Base-by-base conservation (phyloP, 2,888 invertebrate genomes). In the Lepas anatifera region DNA sequence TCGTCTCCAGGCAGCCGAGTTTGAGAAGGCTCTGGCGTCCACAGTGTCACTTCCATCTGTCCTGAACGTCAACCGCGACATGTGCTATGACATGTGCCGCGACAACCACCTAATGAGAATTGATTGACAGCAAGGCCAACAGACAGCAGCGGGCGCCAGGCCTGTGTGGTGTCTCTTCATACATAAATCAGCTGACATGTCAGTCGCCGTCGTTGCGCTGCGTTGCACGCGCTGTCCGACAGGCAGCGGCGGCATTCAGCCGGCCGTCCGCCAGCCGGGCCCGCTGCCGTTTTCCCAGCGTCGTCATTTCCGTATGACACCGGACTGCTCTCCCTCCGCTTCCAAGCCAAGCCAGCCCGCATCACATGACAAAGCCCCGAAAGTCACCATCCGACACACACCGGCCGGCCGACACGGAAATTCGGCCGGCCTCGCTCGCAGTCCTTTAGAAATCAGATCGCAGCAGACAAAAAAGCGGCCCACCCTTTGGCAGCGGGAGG, bases 381-480 rank as follows among this genome's bases (percentile, higher is more conserved):
- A 58, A 58, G 58, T 58, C 58, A 32, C 32, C 58, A 58, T 58
- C 58, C 58, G 58, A 58, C 58, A 58, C 58, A 58, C 58, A 27
- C 58, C 32, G 22, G 18, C 18, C 7, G n/a, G 32, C 58, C 58
- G 58, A 58, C 58, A 58, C 58, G 58, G 58, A 58, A 58, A 58
- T 58, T 58, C 13, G 58, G 32, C 58, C 58, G 58, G 32, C 58
- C 58, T 32, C 41, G 16, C 29, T 18, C n/a, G n/a, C n/a, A n/a
- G n/a, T 16, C 58, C 58, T 32, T 58, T 58, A 58, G 58, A 58
- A 58, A 32, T 58, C 58, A 32, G 58, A 58, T 32, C 32, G 58
- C 32, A 32, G 13, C 58, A 16, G 3, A 58, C 58, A 58, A 58
- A 52, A 58, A 58, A 7, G 32, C 6, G 8, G 16, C 7, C 58